Conservation (phyloP, 2,888 invertebrate species). For the Volucella inanis region DNA sequence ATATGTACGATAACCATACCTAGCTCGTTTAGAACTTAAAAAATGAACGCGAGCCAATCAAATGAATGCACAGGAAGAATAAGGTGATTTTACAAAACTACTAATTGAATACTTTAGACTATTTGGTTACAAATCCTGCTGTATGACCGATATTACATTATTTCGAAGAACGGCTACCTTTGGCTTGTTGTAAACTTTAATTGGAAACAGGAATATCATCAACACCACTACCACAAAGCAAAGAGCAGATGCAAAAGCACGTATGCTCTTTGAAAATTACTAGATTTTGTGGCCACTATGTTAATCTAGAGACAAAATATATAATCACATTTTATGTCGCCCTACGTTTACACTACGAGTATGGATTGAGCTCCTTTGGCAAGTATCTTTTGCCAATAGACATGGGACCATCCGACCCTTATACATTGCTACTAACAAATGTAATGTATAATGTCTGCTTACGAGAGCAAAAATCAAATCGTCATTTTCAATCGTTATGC, state of each 20-base stretch:
- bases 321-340: constrained; percentile 86
- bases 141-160: constrained; percentile 91
- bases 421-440: constrained; percentile 86
- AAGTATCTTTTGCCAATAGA: constrained; percentile 87
- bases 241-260: constrained; percentile 91
- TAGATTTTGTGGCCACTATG: constrained; percentile 88
- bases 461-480: constrained; percentile 84
- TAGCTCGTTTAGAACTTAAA: constrained; percentile 91
- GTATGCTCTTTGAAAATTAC: constrained; percentile 90
- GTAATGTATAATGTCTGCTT: constrained; percentile 84
- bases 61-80: constrained; percentile 84
- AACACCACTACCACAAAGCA: constrained; percentile 86
- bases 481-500: constrained; percentile 87
- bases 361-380: constrained; percentile 85
- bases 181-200: constrained; percentile 86
- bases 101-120: constrained; percentile 90
- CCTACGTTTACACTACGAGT: constrained; percentile 87
- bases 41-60: constrained; percentile 85
- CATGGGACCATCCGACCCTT: constrained; percentile 90
- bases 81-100: constrained; percentile 87
- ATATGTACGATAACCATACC: constrained; percentile 90
- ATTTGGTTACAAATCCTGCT: constrained; percentile 94
- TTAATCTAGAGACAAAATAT: constrained; percentile 84
- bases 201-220: constrained; percentile 87
- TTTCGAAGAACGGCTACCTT: constrained; percentile 86